Conservation (phyloP, 2,797 vertebrate genomes). For the Echeneis naucrates region DNA sequence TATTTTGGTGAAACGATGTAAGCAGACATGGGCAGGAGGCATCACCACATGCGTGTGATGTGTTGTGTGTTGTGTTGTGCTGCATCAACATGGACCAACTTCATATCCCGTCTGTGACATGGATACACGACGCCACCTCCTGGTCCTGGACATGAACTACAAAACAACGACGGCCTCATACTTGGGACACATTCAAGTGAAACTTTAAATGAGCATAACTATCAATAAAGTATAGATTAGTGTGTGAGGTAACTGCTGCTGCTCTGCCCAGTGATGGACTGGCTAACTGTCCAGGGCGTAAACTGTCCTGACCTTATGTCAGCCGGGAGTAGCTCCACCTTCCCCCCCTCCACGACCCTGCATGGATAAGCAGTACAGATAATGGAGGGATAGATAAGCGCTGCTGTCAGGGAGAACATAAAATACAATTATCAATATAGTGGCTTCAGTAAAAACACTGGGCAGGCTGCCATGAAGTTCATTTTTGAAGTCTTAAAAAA, state of each 20-base stretch:
- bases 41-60: not conserved
- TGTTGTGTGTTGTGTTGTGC: no score
- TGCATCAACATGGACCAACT: not conserved
- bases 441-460: not conserved
- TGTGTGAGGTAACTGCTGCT: not conserved
- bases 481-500: not conserved
- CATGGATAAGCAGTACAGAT: no score
- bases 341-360: no score
- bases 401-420: not conserved
- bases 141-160: slow-evolving; percentile 43
- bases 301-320: no score
- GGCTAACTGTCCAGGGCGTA: no score
- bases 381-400: not conserved
- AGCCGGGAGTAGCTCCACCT: no score
- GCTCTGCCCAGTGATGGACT: no score
- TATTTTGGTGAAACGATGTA: not conserved
- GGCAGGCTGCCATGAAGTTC: not conserved
- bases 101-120: not conserved
- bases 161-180: not conserved
- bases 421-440: not conserved
- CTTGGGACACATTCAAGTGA: not conserved
- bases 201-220: not conserved
- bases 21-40: slow-evolving; percentile 1
- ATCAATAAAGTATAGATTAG: not conserved
- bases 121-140: slow-evolving; percentile 53